Conservation (phyloP, 64 coral and sea anemone genomes). For the Catalaphyllia jardinei region DNA sequence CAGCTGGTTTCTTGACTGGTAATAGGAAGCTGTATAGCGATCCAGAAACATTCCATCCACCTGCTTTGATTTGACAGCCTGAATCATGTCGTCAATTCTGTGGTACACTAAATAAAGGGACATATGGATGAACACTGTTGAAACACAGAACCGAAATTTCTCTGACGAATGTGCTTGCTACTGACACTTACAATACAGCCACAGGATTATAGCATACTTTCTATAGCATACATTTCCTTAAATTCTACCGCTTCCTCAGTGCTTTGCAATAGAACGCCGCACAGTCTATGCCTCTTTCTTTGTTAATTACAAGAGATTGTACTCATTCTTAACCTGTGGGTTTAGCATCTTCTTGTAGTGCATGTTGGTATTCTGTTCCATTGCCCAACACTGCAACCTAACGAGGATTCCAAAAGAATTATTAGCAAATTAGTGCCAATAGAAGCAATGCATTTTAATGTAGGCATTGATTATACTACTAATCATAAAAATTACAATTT, state of each 20-base stretch:
- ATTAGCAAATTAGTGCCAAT: background rate
- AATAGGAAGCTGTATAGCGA: slow-evolving; percentile 22
- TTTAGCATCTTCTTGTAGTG: background rate
- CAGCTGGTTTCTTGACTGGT: slow-evolving; percentile 10
- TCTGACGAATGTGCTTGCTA: too few relatives aligned
- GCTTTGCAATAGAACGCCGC: too few relatives aligned
- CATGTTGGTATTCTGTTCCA: slow-evolving; percentile 23
- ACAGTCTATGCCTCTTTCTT: too few relatives aligned
- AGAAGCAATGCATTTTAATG: background rate
- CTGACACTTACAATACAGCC: too few relatives aligned
- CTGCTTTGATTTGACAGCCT: background rate
- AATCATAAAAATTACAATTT: too few relatives aligned
- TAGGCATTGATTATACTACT: background rate
- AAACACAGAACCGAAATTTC: too few relatives aligned
- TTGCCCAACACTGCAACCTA: slow-evolving; percentile 24
- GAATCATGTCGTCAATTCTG: background rate
- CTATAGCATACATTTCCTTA: too few relatives aligned
- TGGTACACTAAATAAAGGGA: background rate
- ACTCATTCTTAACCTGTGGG: background rate
- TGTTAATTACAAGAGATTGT: too few relatives aligned
- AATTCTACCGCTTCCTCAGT: too few relatives aligned
- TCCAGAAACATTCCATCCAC: slow-evolving; percentile 13
- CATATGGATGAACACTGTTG: too few relatives aligned
- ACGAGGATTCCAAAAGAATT: background rate
- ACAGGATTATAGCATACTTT: too few relatives aligned